Percentiles rank a stretch among this genome's conserved stretches.
Conservation (phyloP, 2,113 vertebrate species). For the Neotoma lepida region DNA sequence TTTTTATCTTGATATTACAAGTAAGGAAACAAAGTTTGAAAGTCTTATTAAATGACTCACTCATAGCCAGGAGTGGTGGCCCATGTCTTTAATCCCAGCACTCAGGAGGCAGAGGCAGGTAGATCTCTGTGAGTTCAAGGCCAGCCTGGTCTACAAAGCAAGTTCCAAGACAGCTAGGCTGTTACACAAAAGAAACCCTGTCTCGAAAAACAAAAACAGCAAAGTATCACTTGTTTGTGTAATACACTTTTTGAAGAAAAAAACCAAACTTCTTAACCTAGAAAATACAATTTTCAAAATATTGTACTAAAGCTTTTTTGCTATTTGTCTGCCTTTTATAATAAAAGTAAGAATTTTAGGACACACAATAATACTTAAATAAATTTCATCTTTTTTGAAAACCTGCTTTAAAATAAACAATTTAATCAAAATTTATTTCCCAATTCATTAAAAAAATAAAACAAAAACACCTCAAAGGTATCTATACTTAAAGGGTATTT, state of each 20-base stretch:
- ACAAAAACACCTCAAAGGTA: not conserved
- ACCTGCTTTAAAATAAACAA: conserved; percentile 48
- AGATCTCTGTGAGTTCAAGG: not conserved
- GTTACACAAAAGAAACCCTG: not conserved
- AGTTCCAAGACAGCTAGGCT: not conserved
- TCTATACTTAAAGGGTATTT: conserved; percentile 26
- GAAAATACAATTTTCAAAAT: conserved; percentile 58
- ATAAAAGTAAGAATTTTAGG: conserved; percentile 38
- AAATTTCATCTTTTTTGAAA: not conserved
- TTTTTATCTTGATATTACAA: conserved; percentile 52
- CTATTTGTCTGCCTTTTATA: conserved; percentile 25
- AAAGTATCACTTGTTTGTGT: conserved; percentile 34
- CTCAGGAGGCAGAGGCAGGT: not conserved
- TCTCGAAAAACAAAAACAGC: not conserved
- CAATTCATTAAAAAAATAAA: not conserved
- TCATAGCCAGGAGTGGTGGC: not conserved
- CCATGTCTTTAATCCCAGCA: not conserved
- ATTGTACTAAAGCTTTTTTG: conserved; percentile 29
- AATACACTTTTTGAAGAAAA: conserved; percentile 35
- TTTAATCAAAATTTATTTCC: conserved; percentile 49
- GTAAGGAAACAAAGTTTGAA: conserved; percentile 33
- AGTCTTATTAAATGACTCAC: conserved; percentile 41
- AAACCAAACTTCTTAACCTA: conserved; percentile 41
- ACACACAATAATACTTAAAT: not conserved
- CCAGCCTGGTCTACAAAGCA: not conserved